Percentiles rank a stretch among this genome's conserved stretches.
Evolutionary conservation across 1,140 invertebrate genomes (phyloP).

Genomic region (Phymorhynchus buccinoides): DNA sequence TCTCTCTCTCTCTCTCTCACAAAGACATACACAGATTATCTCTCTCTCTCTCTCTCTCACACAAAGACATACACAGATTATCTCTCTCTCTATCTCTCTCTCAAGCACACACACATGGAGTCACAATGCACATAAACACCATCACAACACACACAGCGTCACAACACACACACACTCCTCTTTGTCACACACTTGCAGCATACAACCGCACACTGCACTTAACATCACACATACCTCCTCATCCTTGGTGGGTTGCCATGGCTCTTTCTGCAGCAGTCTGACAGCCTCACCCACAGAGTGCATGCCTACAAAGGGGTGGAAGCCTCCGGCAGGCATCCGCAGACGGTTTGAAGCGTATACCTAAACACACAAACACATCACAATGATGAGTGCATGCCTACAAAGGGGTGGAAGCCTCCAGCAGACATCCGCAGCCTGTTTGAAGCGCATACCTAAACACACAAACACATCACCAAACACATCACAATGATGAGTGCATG

Average conservation of each 20-base stretch:
- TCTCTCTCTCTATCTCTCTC: too few species aligned
- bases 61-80: too few species aligned
- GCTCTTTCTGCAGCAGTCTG: constrained; percentile 57
- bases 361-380: constrained; percentile 19
- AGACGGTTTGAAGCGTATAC: constrained; percentile 42
- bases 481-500: too few species aligned
- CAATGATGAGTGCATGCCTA: constrained; percentile 64
- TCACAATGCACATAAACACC: too few species aligned
- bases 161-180: not conserved
- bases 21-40: too few species aligned
- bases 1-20: too few species aligned
- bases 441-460: not conserved
- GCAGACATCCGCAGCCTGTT: constrained; percentile 20
- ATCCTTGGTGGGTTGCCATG: constrained; percentile 55
- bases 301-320: constrained; percentile 56
- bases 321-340: constrained; percentile 42
- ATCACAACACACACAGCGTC: not conserved
- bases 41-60: too few species aligned
- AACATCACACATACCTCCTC: constrained; percentile 45
- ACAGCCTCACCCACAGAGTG: constrained; percentile 63
- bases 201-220: too few species aligned
- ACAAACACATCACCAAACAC: too few species aligned
- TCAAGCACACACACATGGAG: too few species aligned
- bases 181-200: too few species aligned
- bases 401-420: constrained; percentile 53